Evolutionary conservation across 2,888 invertebrate species (phyloP).

Genomic region (Gymnocheta viridis): DNA sequence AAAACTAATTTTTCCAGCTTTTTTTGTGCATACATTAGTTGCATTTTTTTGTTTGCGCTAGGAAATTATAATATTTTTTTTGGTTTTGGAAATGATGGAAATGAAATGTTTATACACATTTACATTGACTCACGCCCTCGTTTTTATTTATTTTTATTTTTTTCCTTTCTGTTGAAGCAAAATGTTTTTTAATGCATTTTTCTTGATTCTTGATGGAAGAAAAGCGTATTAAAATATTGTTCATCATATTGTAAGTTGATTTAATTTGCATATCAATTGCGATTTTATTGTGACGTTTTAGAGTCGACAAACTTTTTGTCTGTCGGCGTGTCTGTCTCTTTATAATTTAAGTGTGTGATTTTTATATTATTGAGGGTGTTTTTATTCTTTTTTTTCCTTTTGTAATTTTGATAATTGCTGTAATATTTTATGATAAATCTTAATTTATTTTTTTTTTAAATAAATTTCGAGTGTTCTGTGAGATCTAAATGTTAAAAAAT

Average conservation of each 20-base stretch:
- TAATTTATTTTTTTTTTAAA: not conserved
- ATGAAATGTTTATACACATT: conserved; percentile 49
- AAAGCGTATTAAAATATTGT: conserved; percentile 74
- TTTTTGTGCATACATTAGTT: conserved; percentile 54
- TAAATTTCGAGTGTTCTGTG: conserved; percentile 18
- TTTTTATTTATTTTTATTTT: conserved; percentile 69
- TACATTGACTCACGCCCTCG: conserved; percentile 80
- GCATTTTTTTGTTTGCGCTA: conserved; percentile 20
- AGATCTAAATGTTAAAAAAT: conserved; percentile 39
- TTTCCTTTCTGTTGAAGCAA: not conserved
- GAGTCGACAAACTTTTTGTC: not conserved
- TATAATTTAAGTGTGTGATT: conserved; percentile 53
- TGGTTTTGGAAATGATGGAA: no score
- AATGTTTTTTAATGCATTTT: not conserved
- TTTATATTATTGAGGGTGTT: conserved; percentile 41
- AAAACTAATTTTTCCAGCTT: conserved; percentile 46
- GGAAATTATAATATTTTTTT: conserved; percentile 65
- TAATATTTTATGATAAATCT: conserved; percentile 54
- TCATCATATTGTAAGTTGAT: conserved; percentile 36
- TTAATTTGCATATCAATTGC: conserved; percentile 69
- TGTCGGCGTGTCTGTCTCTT: conserved; percentile 8
- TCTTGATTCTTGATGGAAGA: conserved; percentile 13
- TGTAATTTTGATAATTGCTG: conserved; percentile 39
- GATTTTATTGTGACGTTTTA: conserved; percentile 33
- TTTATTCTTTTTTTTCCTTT: conserved; percentile 6